These are phyloP conservation scores for Delphinapterus leucas DNA, from an alignment of 2,113 vertebrate genomes.

Conservation along the genomic window DNA sequence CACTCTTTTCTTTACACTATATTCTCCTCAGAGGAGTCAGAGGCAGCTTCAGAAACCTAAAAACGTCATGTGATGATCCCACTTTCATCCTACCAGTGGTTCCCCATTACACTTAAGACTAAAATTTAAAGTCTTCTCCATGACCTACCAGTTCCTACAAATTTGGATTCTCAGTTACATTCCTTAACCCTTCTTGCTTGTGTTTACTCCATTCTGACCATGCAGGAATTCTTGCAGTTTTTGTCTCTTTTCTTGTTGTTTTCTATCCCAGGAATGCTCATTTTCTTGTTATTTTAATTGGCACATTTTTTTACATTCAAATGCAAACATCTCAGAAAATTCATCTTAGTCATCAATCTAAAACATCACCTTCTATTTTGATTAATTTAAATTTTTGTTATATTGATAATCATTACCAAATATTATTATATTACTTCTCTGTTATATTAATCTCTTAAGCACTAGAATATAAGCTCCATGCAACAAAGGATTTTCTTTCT, in stretches of 20 bases:
- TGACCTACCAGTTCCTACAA: background rate
- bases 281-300: background rate
- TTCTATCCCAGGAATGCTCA: background rate
- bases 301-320: background rate
- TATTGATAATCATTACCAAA: background rate
- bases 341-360: background rate
- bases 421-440: background rate
- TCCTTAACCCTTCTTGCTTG: background rate
- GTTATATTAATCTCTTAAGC: background rate
- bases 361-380: background rate
- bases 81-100: background rate
- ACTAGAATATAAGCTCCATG: background rate
- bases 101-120: background rate
- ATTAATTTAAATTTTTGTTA: background rate
- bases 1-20: background rate
- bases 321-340: background rate
- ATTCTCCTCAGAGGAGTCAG: background rate
- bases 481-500: background rate
- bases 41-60: background rate
- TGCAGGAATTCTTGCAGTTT: background rate
- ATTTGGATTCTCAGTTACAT: background rate
- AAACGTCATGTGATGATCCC: background rate
- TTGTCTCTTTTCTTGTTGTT: background rate
- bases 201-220: background rate
- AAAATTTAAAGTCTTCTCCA: background rate